Percentiles rank a stretch among this genome's conserved stretches.
These are phyloP conservation scores for Timandra comae DNA, from an alignment of 2,888 invertebrate genomes.

Conservation along the genomic window DNA sequence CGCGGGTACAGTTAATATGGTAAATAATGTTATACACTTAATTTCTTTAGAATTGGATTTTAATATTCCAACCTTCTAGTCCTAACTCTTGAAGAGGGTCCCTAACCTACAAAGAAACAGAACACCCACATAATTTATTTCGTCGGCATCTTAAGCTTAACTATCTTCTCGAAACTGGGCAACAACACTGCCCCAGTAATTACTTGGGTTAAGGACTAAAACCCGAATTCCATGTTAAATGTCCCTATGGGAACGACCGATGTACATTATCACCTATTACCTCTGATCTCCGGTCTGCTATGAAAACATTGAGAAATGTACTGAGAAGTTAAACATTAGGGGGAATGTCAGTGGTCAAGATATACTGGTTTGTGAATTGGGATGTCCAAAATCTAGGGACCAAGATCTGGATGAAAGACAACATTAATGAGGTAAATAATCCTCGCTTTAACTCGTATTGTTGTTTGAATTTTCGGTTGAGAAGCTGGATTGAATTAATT, in stretches of 20 bases:
- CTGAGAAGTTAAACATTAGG: too few species aligned
- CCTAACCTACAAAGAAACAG: neutral
- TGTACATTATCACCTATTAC: conserved; percentile 58
- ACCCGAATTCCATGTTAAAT: conserved; percentile 64
- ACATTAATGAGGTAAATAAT: too few species aligned
- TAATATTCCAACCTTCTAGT: neutral
- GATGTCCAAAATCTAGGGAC: neutral
- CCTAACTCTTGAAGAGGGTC: neutral
- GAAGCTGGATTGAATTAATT: too few species aligned
- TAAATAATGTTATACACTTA: too few species aligned
- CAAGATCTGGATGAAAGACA: too few species aligned
- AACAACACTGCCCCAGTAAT: conserved; percentile 61
- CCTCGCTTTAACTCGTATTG: too few species aligned
- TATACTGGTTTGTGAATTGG: conserved; percentile 25
- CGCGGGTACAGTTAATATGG: too few species aligned
- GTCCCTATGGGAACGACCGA: conserved; percentile 51
- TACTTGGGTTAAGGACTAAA: conserved; percentile 63
- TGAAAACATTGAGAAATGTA: too few species aligned
- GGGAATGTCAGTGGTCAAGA: conserved; percentile 23
- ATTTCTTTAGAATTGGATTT: too few species aligned
- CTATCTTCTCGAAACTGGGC: conserved; percentile 34
- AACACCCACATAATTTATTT: conserved; percentile 30
- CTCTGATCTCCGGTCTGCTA: conserved; percentile 33
- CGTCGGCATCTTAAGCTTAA: conserved; percentile 25
- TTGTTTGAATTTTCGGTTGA: too few species aligned